Percentiles rank a stretch among this genome's conserved stretches.
These are phyloP conservation scores for Troides helena DNA, from an alignment of 2,888 invertebrate genomes.

Conservation along the genomic window DNA sequence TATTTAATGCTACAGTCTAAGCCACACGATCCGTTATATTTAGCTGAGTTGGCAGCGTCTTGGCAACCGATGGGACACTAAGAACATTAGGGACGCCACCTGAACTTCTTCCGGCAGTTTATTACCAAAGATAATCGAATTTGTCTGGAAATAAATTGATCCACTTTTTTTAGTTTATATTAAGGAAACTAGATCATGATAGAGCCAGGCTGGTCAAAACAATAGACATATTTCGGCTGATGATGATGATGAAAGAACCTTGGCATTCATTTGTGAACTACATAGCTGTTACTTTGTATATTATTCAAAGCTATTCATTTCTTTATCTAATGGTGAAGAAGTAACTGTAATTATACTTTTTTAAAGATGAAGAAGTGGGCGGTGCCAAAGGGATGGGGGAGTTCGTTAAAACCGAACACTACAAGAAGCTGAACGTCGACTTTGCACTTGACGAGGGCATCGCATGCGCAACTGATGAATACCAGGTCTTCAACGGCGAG, in stretches of 20 bases:
- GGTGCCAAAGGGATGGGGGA: constrained; percentile 87
- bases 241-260: too few species aligned
- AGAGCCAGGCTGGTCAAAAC: too few species aligned
- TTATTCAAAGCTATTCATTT: too few species aligned
- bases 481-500: constrained; percentile 85
- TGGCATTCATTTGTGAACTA: too few species aligned
- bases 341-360: background rate
- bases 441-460: constrained; percentile 93
- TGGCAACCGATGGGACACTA: background rate
- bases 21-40: background rate
- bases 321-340: too few species aligned
- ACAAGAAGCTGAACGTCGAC: constrained; percentile 88
- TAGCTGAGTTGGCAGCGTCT: background rate
- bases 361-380: constrained; percentile 92
- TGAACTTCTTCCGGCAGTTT: too few species aligned
- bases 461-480: constrained; percentile 83
- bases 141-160: too few species aligned
- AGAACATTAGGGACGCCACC: background rate
- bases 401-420: constrained; percentile 86
- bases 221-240: too few species aligned
- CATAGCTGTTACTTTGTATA: too few species aligned
- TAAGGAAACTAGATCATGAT: too few species aligned
- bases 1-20: background rate
- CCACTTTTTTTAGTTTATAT: too few species aligned
- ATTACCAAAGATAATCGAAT: too few species aligned